Evolutionary conservation across 2,888 invertebrate species (phyloP), one percentile per base, ranked within the genome.

Genomic region (Lasioglossum malachurum): DNA sequence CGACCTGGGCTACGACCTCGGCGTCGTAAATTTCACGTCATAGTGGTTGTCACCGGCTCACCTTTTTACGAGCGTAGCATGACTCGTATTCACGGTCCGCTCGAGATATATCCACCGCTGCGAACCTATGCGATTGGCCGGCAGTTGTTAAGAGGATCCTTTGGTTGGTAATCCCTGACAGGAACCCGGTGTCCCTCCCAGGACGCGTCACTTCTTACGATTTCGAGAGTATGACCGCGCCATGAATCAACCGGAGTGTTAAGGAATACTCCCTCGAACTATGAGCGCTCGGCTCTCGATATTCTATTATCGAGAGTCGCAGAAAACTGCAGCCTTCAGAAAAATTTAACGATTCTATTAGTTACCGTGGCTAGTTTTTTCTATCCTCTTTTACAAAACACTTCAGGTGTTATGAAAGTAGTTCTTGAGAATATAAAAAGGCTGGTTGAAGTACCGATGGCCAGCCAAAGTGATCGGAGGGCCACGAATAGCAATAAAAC

Each of bases 11-110:
- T 90, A 90, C 89, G 94, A 94, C 93, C 94, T 92, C 92, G 91
- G 53, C 87, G 93, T 91, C 93, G 92, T 94, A 94, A 94, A 94
- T 94, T 93, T 92, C 88, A 87, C 90, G 92, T 92, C 93, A 93
- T 91, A 92, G 93, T 91, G 93, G 91, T 94, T 94, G 94, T 94
- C 94, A 94, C 94, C 93, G 92, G 87, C 86, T 88, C 87, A 88
- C 84, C 91, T 93, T 94, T 94, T 94, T 94, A 94, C 93, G 93
- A 93, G 92, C 92, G 81, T 87, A 86, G 89, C 89, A 86, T 85
- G 83, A 88, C 89, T 91, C 87, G 88, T 88, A 89, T 90, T 90
- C 91, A 88, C 88, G 88, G 88, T 77, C 80, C 84, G 86, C 86
- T 75, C 89, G 85, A 87, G 88, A 88, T 82, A 85, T 89, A 89